phyloP scores from a whole-genome alignment of 1,140 invertebrate genomes.

The Platorchestia sp. region DNA sequence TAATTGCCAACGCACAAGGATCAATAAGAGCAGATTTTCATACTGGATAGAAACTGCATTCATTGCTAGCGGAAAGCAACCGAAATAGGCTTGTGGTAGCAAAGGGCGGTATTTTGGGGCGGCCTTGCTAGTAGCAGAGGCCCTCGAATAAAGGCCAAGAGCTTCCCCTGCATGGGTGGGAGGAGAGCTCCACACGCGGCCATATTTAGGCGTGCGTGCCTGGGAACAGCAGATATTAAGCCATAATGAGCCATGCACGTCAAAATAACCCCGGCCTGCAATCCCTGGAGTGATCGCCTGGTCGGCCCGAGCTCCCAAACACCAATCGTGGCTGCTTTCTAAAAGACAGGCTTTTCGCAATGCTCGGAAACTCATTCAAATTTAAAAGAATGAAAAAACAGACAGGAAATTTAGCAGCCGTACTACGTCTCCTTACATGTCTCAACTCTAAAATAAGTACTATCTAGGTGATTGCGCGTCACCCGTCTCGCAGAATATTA shows the following conservation, averaged over 20 bases:
- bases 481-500: not conserved
- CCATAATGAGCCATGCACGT: constrained; percentile 6
- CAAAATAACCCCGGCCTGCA: not conserved
- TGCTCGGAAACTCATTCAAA: not conserved
- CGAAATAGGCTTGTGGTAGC: not conserved
- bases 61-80: not conserved
- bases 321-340: not conserved
- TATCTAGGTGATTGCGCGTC: too few species aligned
- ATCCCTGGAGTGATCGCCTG: not conserved
- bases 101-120: not conserved
- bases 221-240: not conserved
- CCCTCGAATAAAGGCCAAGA: not conserved
- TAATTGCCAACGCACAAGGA: not conserved
- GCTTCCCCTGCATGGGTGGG: not conserved
- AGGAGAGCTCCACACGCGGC: too few species aligned
- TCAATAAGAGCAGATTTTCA: not conserved
- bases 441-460: too few species aligned
- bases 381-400: not conserved
- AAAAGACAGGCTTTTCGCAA: not conserved
- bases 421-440: not conserved
- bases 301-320: not conserved
- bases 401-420: not conserved
- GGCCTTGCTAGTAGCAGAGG: not conserved
- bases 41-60: not conserved
- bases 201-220: not conserved